A percentile compares a stretch with the other conserved stretches of the same genome.
Evolutionary conservation across 2,888 invertebrate genomes (phyloP).

Genomic region (Steromphala cineraria): DNA sequence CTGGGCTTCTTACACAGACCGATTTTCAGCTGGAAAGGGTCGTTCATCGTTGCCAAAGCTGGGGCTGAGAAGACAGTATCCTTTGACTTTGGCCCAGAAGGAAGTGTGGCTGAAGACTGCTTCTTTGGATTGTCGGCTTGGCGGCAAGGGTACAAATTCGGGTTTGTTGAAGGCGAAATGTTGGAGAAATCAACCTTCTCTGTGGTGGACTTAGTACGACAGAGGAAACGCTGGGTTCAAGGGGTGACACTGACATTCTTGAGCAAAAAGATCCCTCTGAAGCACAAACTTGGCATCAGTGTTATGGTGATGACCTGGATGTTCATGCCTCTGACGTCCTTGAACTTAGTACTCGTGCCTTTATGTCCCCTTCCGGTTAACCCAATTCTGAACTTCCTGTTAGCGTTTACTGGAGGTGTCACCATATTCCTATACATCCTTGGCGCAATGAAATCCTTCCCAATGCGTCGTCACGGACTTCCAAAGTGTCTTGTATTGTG

Average conservation of each 20-base stretch:
- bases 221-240: constrained; percentile 65
- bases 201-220: constrained; percentile 58
- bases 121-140: constrained; percentile 63
- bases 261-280: constrained; percentile 53
- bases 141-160: constrained; percentile 63
- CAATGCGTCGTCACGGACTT: constrained; percentile 47
- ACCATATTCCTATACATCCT: constrained; percentile 59
- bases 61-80: constrained; percentile 58
- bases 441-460: constrained; percentile 61
- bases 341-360: constrained; percentile 48
- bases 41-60: constrained; percentile 64
- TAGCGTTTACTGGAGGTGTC: constrained; percentile 52
- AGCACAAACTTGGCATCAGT: constrained; percentile 55
- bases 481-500: constrained; percentile 42
- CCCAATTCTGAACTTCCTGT: constrained; percentile 42
- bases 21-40: constrained; percentile 68
- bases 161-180: constrained; percentile 68
- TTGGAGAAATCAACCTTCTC: constrained; percentile 68
- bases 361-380: constrained; percentile 57
- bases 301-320: constrained; percentile 57
- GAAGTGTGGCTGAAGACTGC: constrained; percentile 63
- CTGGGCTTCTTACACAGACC: constrained; percentile 59
- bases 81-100: constrained; percentile 62
- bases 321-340: constrained; percentile 58
- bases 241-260: constrained; percentile 60